Evolutionary conservation across 2,888 invertebrate species (phyloP).

Genomic region (Leptinotarsa tumamoca): DNA sequence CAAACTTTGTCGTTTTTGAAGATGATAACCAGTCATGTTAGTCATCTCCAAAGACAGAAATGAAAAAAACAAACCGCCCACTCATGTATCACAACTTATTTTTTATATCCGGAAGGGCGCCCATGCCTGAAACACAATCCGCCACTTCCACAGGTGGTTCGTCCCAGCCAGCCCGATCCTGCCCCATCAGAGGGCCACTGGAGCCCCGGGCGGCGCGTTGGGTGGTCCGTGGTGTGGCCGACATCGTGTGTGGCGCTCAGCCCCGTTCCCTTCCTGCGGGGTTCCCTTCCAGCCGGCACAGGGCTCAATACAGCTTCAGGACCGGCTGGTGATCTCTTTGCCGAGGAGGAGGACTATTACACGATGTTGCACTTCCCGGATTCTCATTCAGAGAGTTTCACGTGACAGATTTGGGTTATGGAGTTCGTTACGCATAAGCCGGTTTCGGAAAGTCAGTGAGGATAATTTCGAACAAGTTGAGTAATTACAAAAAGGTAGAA

Average conservation of each 20-base stretch:
- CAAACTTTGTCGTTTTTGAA: too few species aligned
- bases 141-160: conserved; percentile 30
- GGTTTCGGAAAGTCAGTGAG: too few species aligned
- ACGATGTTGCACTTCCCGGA: conserved; percentile 27
- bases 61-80: too few species aligned
- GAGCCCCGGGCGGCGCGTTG: conserved; percentile 58
- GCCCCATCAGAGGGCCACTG: conserved; percentile 31
- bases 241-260: conserved; percentile 65
- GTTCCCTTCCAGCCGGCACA: conserved; percentile 41
- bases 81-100: not conserved
- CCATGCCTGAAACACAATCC: not conserved
- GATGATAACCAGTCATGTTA: too few species aligned
- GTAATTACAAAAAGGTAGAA: too few species aligned
- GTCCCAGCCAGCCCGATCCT: conserved; percentile 31
- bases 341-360: conserved; percentile 23
- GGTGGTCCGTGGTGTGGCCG: conserved; percentile 67
- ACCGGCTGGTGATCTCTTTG: conserved; percentile 1
- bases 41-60: too few species aligned
- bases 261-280: conserved; percentile 43
- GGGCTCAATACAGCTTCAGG: conserved; percentile 28
- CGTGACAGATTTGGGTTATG: too few species aligned
- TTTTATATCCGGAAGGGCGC: not conserved
- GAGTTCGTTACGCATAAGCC: too few species aligned
- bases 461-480: too few species aligned
- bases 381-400: not conserved